Evolutionary conservation across 1,140 invertebrate genomes (phyloP), one percentile per base, ranked within the genome.

Genomic region (Mizuhopecten yessoensis): DNA sequence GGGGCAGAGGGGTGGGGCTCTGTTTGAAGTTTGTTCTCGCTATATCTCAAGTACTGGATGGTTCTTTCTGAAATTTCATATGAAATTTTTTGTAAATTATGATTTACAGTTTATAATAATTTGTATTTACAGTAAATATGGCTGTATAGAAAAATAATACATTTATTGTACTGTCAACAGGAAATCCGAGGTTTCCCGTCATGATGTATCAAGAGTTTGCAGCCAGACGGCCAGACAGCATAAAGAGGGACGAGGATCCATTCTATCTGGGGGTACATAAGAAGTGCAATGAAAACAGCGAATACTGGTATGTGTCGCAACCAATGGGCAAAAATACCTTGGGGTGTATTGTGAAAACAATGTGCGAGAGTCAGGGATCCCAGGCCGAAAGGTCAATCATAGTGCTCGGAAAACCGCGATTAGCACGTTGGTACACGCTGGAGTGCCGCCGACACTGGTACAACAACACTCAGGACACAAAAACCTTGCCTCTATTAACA

Each of bases 401-500:
- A 33, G 1, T 20, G 91, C 45, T 29, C n/a, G 86, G 17, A 89
- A 91, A 45, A 91, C 91, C 2, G 75, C 88, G 23, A 86, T 89
- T 29, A 89, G 86, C 10, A 45, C 88, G 5, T n/a, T 89, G 0
- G 42, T 91, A 23, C 91, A 91, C 75, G 75, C 86, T 39, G 34
- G 88, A 42, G 88, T 91, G 10, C 57, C 88, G 23, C 57, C 88
- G 39, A 91, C 88, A 49, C 42, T 34, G 23, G 42, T 91, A 11
- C 87, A 89, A 75, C 89, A 90, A 34, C 49, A 89, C n/a, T 89
- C 89, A 1, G 88, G 88, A 0, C 90, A 91, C 39, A 91, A 36
- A 36, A 89, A 91, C 87, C 34, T 92, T n/a, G 34, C 86, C 7
- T 91, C 91, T 13, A 88, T 92, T 33, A 92, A 90, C n/a, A 39